Conservation (phyloP, 2,888 invertebrate species). For the Calameuta idolon region DNA sequence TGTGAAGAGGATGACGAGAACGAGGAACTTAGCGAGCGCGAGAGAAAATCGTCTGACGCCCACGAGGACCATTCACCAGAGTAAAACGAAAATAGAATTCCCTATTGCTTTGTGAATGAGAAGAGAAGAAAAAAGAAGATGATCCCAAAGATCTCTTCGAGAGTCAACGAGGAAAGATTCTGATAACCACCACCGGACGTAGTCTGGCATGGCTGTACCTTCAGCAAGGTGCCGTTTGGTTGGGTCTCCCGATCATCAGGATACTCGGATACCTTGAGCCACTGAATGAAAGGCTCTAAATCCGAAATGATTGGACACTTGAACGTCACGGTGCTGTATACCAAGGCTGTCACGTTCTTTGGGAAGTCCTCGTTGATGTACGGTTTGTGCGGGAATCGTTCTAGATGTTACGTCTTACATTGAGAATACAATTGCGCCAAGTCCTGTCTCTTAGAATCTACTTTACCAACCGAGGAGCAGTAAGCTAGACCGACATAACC, state of each 20-base stretch:
- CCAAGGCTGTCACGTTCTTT: constrained; percentile 81
- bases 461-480: neutral
- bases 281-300: constrained; percentile 84
- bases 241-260: constrained; percentile 55
- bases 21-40: too few relatives aligned
- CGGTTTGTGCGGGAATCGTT: constrained; percentile 86
- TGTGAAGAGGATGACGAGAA: too few relatives aligned
- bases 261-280: constrained; percentile 74
- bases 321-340: constrained; percentile 79
- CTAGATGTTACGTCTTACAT: constrained; percentile 65
- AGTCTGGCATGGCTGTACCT: constrained; percentile 59
- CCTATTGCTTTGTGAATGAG: neutral
- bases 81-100: neutral
- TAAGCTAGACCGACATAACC: too few relatives aligned
- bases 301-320: constrained; percentile 85
- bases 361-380: constrained; percentile 86
- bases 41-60: neutral
- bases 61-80: neutral
- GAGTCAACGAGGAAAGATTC: neutral
- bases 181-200: constrained; percentile 3
- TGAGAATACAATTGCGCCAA: constrained; percentile 2
- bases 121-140: neutral
- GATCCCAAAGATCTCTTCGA: neutral
- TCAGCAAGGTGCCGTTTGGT: constrained; percentile 64
- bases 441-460: neutral